Evolutionary conservation across 2,797 vertebrate genomes (phyloP).

Genomic region (Melanotaenia trifasciata): DNA sequence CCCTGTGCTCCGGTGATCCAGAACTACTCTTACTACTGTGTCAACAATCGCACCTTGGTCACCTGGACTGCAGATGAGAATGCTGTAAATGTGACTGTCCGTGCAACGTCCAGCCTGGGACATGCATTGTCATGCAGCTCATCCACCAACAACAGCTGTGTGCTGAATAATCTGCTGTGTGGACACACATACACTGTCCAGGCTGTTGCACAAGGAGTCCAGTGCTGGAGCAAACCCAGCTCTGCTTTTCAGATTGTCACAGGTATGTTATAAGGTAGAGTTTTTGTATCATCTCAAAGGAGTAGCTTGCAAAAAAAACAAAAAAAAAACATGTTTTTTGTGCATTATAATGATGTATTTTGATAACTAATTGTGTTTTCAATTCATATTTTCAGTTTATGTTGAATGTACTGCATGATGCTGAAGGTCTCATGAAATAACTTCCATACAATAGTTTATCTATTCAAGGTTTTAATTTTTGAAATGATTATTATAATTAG

Average conservation of each 20-base stretch:
- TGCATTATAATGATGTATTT: background rate
- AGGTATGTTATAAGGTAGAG: slow-evolving; percentile 49
- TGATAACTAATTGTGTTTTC: background rate
- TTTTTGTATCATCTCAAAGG: background rate
- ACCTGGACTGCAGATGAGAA: slow-evolving; percentile 68
- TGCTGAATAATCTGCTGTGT: slow-evolving; percentile 71
- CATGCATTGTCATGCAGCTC: slow-evolving; percentile 69
- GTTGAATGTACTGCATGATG: too few species aligned
- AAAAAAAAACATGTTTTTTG: background rate
- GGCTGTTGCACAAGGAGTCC: slow-evolving; percentile 59
- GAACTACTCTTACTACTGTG: slow-evolving; percentile 61
- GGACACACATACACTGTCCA: slow-evolving; percentile 73
- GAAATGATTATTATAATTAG: background rate
- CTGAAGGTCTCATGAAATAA: background rate
- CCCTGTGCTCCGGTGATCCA: slow-evolving; percentile 78
- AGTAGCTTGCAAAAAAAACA: background rate
- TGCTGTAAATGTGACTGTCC: slow-evolving; percentile 57
- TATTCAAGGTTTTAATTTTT: too few species aligned
- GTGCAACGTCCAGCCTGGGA: slow-evolving; percentile 62
- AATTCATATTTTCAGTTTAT: background rate
- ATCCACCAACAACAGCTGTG: slow-evolving; percentile 63
- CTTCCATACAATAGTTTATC: background rate
- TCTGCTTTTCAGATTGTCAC: slow-evolving; percentile 68
- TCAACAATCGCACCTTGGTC: slow-evolving; percentile 60
- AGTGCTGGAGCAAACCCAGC: slow-evolving; percentile 72